Evolutionary conservation across 2,113 vertebrate species (phyloP).

Genomic region (Hemiprocne comata): DNA sequence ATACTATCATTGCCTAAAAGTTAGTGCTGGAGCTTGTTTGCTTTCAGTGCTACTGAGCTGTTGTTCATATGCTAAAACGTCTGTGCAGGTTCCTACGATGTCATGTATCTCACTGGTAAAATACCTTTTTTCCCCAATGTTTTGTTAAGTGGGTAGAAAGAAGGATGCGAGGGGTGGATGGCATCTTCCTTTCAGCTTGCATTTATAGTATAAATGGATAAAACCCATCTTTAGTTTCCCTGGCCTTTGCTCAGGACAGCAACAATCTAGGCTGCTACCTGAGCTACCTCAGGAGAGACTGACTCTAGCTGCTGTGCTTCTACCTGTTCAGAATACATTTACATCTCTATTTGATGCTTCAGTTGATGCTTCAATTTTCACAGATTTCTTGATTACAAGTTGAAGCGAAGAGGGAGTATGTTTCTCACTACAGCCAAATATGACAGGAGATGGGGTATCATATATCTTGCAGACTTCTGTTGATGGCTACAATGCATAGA

Average conservation of each 20-base stretch:
- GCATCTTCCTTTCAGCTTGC: not conserved
- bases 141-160: not conserved
- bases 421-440: not conserved
- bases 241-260: not conserved
- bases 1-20: not conserved
- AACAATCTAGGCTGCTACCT: not conserved
- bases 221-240: not conserved
- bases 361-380: not conserved
- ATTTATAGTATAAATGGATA: not conserved
- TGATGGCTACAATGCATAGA: rapidly evolving
- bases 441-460: not conserved
- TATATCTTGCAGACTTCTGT: not conserved
- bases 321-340: not conserved
- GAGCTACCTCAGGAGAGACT: not conserved
- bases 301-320: not conserved
- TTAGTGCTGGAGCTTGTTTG: not conserved
- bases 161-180: not conserved
- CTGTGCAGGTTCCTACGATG: not conserved
- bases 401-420: not conserved
- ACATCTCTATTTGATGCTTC: not conserved
- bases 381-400: not conserved
- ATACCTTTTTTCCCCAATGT: rapidly evolving
- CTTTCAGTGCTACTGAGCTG: not conserved
- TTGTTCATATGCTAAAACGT: not conserved
- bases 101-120: not conserved